A percentile compares a stretch with the other conserved stretches of the same genome.
Evolutionary conservation across 2,888 invertebrate species (phyloP).

Genomic region (Metacarcinus magister): DNA sequence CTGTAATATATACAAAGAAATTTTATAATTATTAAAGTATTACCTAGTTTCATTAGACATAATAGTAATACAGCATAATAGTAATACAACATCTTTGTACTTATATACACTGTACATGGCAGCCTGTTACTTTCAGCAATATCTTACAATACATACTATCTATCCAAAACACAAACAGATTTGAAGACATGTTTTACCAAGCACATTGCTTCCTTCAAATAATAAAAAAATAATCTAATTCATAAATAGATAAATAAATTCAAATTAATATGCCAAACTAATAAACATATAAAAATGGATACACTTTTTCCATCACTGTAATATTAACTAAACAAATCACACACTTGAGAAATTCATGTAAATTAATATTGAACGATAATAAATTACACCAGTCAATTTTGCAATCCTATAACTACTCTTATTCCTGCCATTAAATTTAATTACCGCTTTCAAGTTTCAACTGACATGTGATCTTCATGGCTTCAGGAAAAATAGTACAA

Average conservation of each 20-base stretch:
- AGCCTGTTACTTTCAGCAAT: background rate
- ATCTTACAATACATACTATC: background rate
- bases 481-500: background rate
- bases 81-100: background rate
- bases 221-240: background rate
- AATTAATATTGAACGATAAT: background rate
- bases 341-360: background rate
- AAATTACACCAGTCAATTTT: background rate
- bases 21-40: background rate
- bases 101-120: background rate
- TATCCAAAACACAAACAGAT: background rate
- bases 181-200: background rate
- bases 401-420: background rate
- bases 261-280: background rate
- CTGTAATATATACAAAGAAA: constrained; percentile 55
- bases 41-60: background rate
- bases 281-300: background rate
- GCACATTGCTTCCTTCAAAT: background rate
- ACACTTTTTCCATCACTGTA: background rate
- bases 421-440: background rate
- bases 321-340: background rate
- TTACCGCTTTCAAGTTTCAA: background rate
- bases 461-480: background rate
- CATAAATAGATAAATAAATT: background rate
- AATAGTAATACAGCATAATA: background rate